Percentiles rank a stretch among this genome's conserved stretches.
These are phyloP conservation scores for Sinhomidia bicolor DNA, from an alignment of 2,888 invertebrate species.

Conservation along the genomic window DNA sequence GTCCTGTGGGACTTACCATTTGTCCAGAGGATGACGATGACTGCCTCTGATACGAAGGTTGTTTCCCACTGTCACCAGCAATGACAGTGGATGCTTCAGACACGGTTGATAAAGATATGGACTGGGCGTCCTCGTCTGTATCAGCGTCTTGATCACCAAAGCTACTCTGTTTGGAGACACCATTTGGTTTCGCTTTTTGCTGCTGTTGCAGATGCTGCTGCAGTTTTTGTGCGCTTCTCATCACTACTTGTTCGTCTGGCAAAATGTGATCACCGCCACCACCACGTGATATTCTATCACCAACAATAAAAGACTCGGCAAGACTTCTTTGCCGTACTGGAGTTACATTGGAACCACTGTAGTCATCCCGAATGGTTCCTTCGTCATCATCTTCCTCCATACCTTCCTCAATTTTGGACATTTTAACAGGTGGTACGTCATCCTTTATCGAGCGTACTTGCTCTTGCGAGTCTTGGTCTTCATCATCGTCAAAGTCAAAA, in stretches of 20 bases:
- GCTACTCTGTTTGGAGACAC: conserved; percentile 45
- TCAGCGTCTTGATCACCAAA: conserved; percentile 64
- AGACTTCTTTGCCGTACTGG: conserved; percentile 22
- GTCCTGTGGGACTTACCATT: conserved; percentile 70
- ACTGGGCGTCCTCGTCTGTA: conserved; percentile 75
- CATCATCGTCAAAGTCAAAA: conserved; percentile 79
- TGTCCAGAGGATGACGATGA: conserved; percentile 36
- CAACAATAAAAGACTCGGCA: not conserved
- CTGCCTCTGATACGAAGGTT: no score
- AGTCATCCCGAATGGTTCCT: conserved; percentile 45
- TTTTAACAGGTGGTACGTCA: conserved; percentile 60
- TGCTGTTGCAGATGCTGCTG: no score
- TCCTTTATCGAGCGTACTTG: conserved; percentile 61
- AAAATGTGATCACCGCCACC: conserved; percentile 21
- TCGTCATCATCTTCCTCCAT: conserved; percentile 61
- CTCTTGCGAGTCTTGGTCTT: conserved; percentile 66
- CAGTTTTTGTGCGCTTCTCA: not conserved
- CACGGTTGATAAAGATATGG: conserved; percentile 71
- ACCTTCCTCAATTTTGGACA: conserved; percentile 73
- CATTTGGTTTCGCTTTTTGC: conserved; percentile 48
- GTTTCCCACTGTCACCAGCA: conserved; percentile 64
- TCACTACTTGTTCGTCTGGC: not conserved
- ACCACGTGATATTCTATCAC: conserved; percentile 7
- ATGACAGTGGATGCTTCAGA: conserved; percentile 77
- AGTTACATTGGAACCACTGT: conserved; percentile 12